These are phyloP conservation scores for Oceanodroma tethys DNA, from an alignment of 2,113 vertebrate genomes.

Conservation along the genomic window DNA sequence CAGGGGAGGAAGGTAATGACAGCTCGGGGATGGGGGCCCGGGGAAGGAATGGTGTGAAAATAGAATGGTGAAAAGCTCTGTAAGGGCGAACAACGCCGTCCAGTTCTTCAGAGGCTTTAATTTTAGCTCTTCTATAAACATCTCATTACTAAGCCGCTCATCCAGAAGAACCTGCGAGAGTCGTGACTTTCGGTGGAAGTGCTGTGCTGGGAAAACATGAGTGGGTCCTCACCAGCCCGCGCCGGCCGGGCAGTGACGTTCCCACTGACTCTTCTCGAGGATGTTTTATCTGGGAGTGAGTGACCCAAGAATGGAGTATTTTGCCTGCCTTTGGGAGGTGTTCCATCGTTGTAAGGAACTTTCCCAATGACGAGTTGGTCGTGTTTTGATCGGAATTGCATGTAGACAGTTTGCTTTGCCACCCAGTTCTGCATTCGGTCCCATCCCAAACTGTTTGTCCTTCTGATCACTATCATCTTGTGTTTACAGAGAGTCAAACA, in stretches of 20 bases:
- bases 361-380: accelerated
- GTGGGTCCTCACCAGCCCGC: accelerated
- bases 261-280: accelerated
- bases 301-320: accelerated
- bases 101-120: neutral
- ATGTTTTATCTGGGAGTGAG: neutral
- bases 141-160: accelerated
- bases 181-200: neutral
- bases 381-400: neutral
- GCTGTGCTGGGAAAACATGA: neutral
- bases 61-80: neutral
- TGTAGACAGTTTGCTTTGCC: neutral
- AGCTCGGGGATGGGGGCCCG: accelerated
- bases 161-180: neutral
- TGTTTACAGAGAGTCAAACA: neutral
- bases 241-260: accelerated
- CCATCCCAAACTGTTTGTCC: neutral
- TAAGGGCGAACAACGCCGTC: accelerated
- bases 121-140: neutral
- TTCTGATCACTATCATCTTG: neutral
- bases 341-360: accelerated
- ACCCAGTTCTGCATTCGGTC: neutral
- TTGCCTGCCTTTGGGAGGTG: accelerated
- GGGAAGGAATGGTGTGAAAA: neutral
- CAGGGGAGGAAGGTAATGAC: neutral